Evolutionary conservation across 2,888 invertebrate genomes (phyloP).

Genomic region (Galerucella nymphaeae): DNA sequence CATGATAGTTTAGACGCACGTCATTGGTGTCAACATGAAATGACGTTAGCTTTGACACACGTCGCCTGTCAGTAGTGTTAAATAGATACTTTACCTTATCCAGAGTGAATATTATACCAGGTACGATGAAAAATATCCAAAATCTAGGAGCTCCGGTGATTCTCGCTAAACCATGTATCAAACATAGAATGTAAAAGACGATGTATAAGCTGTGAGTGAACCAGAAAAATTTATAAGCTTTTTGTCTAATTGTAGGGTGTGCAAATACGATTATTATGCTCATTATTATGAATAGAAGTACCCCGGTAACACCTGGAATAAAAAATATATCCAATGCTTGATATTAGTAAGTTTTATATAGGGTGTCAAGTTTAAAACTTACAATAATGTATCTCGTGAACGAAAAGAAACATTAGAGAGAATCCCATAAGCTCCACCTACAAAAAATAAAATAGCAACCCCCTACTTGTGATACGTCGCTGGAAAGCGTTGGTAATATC

Average conservation of each 20-base stretch:
- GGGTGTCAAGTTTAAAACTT: no score
- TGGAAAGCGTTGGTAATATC: no score
- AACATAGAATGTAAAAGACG: conserved; percentile 83
- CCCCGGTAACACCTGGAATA: conserved; percentile 82
- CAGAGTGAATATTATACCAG: conserved; percentile 87
- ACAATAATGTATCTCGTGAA: no score
- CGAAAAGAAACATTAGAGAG: no score
- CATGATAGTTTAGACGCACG: no score
- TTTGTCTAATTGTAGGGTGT: conserved; percentile 90
- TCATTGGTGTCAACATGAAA: no score
- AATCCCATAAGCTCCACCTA: no score
- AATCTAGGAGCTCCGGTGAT: conserved; percentile 92
- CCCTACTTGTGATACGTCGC: no score
- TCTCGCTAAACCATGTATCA: conserved; percentile 91
- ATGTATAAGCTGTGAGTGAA: conserved; percentile 92
- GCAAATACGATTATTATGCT: conserved; percentile 97
- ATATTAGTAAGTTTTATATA: neutral
- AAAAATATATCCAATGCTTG: neutral
- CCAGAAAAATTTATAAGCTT: conserved; percentile 96
- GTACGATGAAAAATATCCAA: conserved; percentile 94
- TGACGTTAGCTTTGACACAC: no score
- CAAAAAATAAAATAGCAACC: no score
- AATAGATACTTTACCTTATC: conserved; percentile 76
- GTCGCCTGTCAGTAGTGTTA: neutral
- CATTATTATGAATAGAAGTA: conserved; percentile 89